These are phyloP conservation scores for Microcebus tavaratra DNA, from an alignment of 2,113 vertebrate genomes.

Conservation along the genomic window DNA sequence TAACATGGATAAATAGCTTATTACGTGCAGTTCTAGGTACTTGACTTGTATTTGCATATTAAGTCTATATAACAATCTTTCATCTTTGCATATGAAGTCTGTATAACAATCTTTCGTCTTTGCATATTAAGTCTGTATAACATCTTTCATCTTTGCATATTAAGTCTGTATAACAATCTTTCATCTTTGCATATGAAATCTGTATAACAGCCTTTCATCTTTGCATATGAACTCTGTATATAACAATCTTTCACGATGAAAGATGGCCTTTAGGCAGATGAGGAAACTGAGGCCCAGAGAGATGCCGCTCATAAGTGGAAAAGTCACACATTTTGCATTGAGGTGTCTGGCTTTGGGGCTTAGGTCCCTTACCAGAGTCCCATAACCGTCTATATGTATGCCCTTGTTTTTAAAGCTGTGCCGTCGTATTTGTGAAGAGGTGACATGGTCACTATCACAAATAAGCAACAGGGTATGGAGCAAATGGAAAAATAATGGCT, in stretches of 20 bases:
- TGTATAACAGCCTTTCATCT: no score
- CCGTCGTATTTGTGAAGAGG: background rate
- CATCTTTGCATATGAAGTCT: background rate
- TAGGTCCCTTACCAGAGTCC: background rate
- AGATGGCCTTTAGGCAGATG: background rate
- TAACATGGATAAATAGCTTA: background rate
- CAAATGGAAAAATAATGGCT: constrained; percentile 18
- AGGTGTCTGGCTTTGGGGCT: background rate
- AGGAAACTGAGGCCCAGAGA: background rate
- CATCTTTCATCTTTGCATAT: background rate
- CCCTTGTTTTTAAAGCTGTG: background rate
- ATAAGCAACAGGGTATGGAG: background rate
- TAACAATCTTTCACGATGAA: background rate
- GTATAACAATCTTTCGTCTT: no score
- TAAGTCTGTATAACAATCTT: background rate
- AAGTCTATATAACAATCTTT: background rate
- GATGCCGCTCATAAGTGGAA: background rate
- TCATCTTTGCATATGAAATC: no score
- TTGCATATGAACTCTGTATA: no score
- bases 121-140: background rate
- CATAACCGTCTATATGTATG: background rate
- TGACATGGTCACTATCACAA: background rate
- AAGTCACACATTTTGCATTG: background rate
- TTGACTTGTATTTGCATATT: background rate
- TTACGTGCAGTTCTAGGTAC: background rate